phyloP scores from a whole-genome alignment of 2,888 invertebrate genomes.

The Campoletis raptor region DNA sequence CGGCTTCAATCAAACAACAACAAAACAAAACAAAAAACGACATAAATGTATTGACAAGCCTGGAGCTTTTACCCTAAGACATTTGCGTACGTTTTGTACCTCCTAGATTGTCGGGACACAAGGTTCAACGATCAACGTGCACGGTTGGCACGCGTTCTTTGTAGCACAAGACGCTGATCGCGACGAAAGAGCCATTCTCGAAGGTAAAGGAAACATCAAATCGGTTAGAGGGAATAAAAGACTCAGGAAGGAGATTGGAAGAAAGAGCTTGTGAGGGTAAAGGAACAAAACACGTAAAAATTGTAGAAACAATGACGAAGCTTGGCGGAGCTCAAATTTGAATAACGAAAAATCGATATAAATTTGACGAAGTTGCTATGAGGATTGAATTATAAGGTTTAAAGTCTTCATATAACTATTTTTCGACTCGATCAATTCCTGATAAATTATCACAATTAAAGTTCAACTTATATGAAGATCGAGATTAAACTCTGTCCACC shows the following conservation, averaged over 20 bases:
- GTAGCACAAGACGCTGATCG: conserved; percentile 54
- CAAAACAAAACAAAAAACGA: background rate
- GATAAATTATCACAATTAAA: background rate
- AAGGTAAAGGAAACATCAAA: conserved; percentile 64
- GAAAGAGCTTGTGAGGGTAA: conserved; percentile 6
- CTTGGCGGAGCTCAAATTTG: conserved; percentile 61
- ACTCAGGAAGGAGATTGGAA: conserved; percentile 11
- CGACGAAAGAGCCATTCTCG: conserved; percentile 25
- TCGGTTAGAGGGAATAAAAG: conserved; percentile 35
- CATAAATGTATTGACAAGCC: conserved; percentile 26
- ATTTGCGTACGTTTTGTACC: conserved; percentile 29
- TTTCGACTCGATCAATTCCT: background rate
- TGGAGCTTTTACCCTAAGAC: conserved; percentile 44
- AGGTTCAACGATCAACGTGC: conserved; percentile 44
- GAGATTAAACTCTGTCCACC: background rate
- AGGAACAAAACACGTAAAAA: conserved; percentile 46
- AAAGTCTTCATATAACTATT: background rate
- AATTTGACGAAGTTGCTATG: background rate
- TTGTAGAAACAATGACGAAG: conserved; percentile 57
- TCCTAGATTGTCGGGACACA: conserved; percentile 2
- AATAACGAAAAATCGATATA: conserved; percentile 39
- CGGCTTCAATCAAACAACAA: background rate
- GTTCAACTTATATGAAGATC: background rate
- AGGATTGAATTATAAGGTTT: too few species aligned
- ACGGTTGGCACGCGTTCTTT: conserved; percentile 49